Evolutionary conservation across 2,113 vertebrate genomes (phyloP), one percentile per base, ranked within the genome.

Genomic region (Lethenteron reissneri): DNA sequence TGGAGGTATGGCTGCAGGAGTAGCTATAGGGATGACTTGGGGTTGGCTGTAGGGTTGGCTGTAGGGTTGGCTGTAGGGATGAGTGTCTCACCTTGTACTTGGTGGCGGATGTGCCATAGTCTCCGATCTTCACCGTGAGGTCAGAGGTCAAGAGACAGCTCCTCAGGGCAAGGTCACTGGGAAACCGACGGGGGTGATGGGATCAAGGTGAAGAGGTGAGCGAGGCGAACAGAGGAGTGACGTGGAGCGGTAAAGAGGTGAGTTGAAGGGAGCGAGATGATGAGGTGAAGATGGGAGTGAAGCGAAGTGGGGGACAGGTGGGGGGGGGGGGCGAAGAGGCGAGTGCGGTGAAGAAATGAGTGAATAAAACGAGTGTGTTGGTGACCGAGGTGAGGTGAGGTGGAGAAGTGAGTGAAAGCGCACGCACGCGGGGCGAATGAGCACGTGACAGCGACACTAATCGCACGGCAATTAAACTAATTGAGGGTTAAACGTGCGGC

Each of bases 91-190:
- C 92, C 83, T 90, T 87, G 82, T 97, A 97, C 76, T 90, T 95
- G 79, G 80, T 81, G 73, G 89, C 88, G 1, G 88, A 83, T 64
- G 96, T 82, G n/a, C 94, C 92, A 2, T 97, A 97, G 79, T 97
- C 94, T 0, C 94, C 94, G 0, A 97, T 85, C 82, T 97, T 97
- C 77, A 97, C 92, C 0, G 88, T 90, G 74, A 95, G 79, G 72
- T 92, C 87, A 0, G 88, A 84, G 0, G 88, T 85, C 57, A 97
- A 80, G 75, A 96, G 79, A 80, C 92, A 97, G 79, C 90, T 97
- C 78, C 94, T 84, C 81, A 95, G 77, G 41, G 92, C 92, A 81
- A 97, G 79, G 82, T 97, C 92, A 9, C 92, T 96, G 80, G 11
- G 60, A 19, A 19, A 19, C 14, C 14, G 60, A 19, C 14, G 60